phyloP scores from a whole-genome alignment of 2,888 invertebrate species.

The Drosophila nr. fundita region DNA sequence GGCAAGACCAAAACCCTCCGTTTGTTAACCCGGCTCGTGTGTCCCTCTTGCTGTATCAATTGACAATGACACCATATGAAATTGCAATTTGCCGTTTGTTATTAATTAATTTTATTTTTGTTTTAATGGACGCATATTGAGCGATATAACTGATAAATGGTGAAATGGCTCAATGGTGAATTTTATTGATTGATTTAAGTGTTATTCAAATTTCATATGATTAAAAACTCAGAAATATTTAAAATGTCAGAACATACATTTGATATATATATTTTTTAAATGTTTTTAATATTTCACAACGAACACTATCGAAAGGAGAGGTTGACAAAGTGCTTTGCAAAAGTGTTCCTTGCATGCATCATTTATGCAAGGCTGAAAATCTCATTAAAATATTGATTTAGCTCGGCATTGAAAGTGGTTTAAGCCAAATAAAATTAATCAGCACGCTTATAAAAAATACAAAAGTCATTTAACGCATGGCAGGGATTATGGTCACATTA shows the following conservation, averaged over 20 bases:
- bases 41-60: conserved; percentile 51
- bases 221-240: not conserved
- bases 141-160: conserved; percentile 44
- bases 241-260: not conserved
- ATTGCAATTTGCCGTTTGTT: conserved; percentile 67
- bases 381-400: conserved; percentile 28
- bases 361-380: conserved; percentile 4
- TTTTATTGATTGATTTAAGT: conserved; percentile 44
- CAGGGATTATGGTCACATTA: conserved; percentile 67
- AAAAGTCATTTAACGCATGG: conserved; percentile 69
- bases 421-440: conserved; percentile 47
- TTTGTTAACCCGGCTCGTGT: conserved; percentile 1
- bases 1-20: conserved; percentile 18
- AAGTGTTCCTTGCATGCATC: not conserved
- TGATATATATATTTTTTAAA: too few species aligned
- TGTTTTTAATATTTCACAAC: not conserved
- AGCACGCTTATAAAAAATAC: conserved; percentile 42
- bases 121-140: conserved; percentile 57
- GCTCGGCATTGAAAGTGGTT: conserved; percentile 20
- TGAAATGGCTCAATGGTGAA: conserved; percentile 24
- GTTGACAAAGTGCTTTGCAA: not conserved
- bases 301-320: not conserved
- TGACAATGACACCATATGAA: conserved; percentile 53
- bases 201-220: conserved; percentile 9
- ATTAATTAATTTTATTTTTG: conserved; percentile 50